Evolutionary conservation across 2,888 invertebrate species (phyloP), one percentile per base, ranked within the genome.

Genomic region (Phaedon cochleariae): DNA sequence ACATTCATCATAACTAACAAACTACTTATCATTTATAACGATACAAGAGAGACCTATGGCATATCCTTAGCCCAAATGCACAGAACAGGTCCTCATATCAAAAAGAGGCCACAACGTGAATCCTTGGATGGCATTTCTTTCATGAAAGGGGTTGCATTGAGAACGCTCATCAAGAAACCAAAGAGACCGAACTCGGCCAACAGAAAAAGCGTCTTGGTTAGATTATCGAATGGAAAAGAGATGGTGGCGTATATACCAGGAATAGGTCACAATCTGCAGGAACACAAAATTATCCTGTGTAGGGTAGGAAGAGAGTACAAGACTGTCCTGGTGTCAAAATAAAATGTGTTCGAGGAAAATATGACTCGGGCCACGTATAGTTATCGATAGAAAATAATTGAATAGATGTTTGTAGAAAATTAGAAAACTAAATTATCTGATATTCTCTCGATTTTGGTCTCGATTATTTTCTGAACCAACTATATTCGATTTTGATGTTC

Each of bases 131-230:
- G 93, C 0, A 90, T 90, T 54, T 96, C 96, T 0, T 94, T 93
- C 80, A 90, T 93, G 77, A 96, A 95, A 84, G 97, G 96, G 1
- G 91, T 98, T 12, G 92, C 98, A 0, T 84, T 98, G 3, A 96
- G 93, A 82, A 95, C 96, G 0, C 78, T 99, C 0, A 94, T 98
- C 62, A 97, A 94, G 81, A 99, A 99, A 80, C 99, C 99, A 0
- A 98, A 97, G 84, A 99, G 99, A 81, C 99, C 99, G 0, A 99
- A 99, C 85, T 99, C 98, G 0, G 99, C 98, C 0, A 99, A 99
- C 85, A 89, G 99, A 73, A 98, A 98, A 83, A 99, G 98, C 85
- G 98, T 97, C n/a, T 83, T 97, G 59, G 95, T 99, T n/a, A 87
- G 94, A 6, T 85, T 99, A 49, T 90, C 92, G 21, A 97, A 90